Percentiles rank a stretch among this genome's conserved stretches.
Conservation (phyloP, 2,888 invertebrate genomes). For the Colletes collaris region DNA sequence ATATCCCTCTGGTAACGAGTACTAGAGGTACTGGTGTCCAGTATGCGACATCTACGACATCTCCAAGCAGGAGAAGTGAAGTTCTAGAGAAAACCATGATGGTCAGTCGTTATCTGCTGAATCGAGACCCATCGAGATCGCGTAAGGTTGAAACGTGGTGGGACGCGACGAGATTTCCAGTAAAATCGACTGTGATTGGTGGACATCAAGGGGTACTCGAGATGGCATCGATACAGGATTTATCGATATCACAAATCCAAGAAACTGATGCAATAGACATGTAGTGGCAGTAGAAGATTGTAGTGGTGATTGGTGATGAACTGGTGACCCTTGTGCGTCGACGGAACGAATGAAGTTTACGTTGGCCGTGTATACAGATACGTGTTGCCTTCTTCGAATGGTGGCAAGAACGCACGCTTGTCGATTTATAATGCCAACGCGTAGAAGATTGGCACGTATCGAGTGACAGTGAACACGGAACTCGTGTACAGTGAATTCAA, state of each 20-base stretch:
- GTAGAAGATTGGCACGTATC: slow-evolving; percentile 1
- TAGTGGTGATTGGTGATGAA: too few relatives aligned
- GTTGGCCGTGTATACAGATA: neutral
- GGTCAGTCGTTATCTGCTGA: too few relatives aligned
- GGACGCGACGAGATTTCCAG: slow-evolving; percentile 8
- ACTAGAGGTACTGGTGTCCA: too few relatives aligned
- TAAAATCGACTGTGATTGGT: slow-evolving; percentile 8
- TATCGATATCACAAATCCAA: slow-evolving; percentile 14
- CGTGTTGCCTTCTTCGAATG: neutral
- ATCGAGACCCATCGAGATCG: too few relatives aligned
- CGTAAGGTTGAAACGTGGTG: neutral
- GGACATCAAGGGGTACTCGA: neutral
- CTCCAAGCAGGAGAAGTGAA: too few relatives aligned
- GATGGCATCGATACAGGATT: slow-evolving; percentile 11
- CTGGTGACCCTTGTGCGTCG: neutral
- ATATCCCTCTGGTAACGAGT: too few relatives aligned
- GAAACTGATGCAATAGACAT: neutral
- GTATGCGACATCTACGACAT: too few relatives aligned
- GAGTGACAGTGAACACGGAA: neutral
- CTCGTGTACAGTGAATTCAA: slow-evolving; percentile 2
- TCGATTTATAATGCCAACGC: neutral
- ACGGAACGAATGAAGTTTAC: neutral
- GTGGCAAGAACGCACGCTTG: neutral
- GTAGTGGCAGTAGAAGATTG: too few relatives aligned
- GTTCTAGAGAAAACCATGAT: too few relatives aligned